Evolutionary conservation across 1,140 invertebrate genomes (phyloP).

Genomic region (Leptopilina clavipes): DNA sequence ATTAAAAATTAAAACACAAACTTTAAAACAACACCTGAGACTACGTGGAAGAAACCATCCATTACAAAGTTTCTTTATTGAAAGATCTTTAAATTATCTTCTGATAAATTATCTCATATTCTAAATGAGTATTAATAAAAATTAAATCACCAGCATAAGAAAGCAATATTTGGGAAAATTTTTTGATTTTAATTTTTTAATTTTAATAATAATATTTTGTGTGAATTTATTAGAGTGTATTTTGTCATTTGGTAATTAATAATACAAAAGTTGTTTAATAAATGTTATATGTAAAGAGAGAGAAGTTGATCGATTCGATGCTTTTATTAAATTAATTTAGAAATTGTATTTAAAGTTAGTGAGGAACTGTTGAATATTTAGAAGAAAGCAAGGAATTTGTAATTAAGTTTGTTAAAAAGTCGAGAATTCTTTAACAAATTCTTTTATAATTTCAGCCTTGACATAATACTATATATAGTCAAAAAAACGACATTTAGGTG

Average conservation of each 20-base stretch:
- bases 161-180: no score
- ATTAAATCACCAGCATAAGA: no score
- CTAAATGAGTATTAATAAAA: no score
- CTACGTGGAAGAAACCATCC: not conserved
- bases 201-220: not conserved
- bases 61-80: not conserved
- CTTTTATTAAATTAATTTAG: not conserved
- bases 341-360: not conserved
- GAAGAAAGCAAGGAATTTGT: not conserved
- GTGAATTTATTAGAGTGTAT: not conserved
- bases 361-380: constrained; percentile 6
- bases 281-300: not conserved
- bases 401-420: not conserved
- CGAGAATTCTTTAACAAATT: constrained; percentile 20
- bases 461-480: not conserved
- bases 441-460: constrained; percentile 29
- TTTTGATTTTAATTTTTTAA: no score
- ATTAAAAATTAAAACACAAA: not conserved
- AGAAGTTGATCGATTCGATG: not conserved
- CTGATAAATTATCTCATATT: not conserved
- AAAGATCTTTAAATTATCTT: constrained; percentile 13
- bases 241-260: not conserved
- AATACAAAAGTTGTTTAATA: not conserved
- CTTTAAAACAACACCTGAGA: not conserved
- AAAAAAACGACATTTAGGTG: constrained; percentile 1